These are phyloP conservation scores for Capitella teleta DNA, from an alignment of 1,140 invertebrate species.

Conservation along the genomic window DNA sequence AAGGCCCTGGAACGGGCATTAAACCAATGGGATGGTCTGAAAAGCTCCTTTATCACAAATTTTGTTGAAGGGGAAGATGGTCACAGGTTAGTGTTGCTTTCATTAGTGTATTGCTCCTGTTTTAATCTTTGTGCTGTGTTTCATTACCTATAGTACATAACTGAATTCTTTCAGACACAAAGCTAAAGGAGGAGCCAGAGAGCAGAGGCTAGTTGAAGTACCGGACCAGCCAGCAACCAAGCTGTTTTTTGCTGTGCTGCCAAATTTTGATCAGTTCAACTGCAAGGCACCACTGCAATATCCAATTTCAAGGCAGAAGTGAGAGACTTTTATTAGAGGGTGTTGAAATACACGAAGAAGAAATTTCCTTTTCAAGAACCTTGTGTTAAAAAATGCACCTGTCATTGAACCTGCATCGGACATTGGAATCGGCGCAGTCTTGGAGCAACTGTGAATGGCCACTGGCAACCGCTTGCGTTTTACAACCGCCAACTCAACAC, in stretches of 20 bases:
- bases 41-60: too few relatives aligned
- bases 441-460: too few relatives aligned
- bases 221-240: too few relatives aligned
- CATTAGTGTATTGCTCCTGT: background rate
- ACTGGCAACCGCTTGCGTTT: too few relatives aligned
- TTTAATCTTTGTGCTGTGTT: background rate
- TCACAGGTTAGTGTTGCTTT: slow-evolving; percentile 16
- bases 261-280: too few relatives aligned
- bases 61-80: slow-evolving; percentile 17
- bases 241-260: too few relatives aligned
- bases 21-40: slow-evolving; percentile 12
- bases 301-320: background rate
- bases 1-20: slow-evolving; percentile 11
- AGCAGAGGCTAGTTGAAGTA: background rate
- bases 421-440: too few relatives aligned
- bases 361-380: background rate
- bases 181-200: background rate
- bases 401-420: background rate
- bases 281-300: background rate
- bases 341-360: background rate
- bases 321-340: background rate
- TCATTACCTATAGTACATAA: background rate
- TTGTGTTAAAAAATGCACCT: background rate
- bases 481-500: too few relatives aligned
- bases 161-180: background rate